Evolutionary conservation across 2,113 vertebrate species (phyloP).

Genomic region (Lepidothrix coronata): DNA sequence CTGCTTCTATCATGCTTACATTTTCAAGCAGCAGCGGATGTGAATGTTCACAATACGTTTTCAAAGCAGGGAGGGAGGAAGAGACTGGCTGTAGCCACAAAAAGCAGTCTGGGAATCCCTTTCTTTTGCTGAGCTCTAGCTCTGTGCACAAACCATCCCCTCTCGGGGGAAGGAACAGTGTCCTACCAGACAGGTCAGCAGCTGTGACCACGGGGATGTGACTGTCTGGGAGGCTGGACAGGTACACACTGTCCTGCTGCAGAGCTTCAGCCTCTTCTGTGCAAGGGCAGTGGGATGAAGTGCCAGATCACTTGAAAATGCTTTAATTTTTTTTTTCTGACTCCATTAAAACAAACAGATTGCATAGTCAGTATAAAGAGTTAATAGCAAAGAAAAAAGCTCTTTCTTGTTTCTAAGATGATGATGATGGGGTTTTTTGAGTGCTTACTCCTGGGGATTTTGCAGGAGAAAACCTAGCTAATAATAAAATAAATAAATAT

Average conservation of each 20-base stretch:
- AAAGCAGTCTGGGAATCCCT: neutral
- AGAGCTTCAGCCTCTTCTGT: neutral
- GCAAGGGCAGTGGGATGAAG: neutral
- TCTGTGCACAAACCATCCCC: rapidly evolving
- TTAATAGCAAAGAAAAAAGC: neutral
- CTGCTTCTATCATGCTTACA: rapidly evolving
- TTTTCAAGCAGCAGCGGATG: neutral
- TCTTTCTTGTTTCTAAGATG: neutral
- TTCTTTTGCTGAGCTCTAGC: neutral
- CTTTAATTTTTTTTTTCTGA: neutral
- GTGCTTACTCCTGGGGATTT: neutral
- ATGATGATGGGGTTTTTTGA: neutral
- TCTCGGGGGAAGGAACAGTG: neutral
- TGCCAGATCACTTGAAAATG: neutral
- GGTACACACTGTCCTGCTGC: neutral
- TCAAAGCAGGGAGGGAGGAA: neutral
- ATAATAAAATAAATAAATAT: neutral
- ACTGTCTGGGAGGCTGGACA: neutral
- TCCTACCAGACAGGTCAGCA: neutral
- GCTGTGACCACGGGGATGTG: neutral
- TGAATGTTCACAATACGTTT: rapidly evolving
- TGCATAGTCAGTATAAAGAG: neutral
- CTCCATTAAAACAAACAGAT: neutral
- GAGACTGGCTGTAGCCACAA: neutral
- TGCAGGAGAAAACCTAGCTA: neutral